Percentiles rank a stretch among this genome's conserved stretches.
Evolutionary conservation across 2,888 invertebrate genomes (phyloP).

Genomic region (Sabatieria punctata): DNA sequence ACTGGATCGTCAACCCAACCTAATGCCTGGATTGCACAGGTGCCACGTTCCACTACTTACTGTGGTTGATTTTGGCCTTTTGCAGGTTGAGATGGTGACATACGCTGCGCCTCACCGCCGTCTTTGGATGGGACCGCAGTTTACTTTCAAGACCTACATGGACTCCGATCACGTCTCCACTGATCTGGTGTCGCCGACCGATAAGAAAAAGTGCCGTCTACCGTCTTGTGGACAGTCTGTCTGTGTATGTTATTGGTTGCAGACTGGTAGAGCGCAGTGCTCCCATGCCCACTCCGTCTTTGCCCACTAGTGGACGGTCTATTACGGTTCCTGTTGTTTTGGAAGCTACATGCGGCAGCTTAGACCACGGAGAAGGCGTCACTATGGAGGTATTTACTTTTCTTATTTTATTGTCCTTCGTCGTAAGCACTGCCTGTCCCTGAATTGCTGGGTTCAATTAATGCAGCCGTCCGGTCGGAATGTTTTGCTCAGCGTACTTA

Average conservation of each 20-base stretch:
- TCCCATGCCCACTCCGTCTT: constrained; percentile 9
- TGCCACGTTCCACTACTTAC: neutral
- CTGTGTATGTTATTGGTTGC: too few relatives aligned
- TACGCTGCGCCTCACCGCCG: constrained; percentile 77
- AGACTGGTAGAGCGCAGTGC: constrained; percentile 1
- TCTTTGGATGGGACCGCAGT: constrained; percentile 99
- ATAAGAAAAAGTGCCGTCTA: neutral
- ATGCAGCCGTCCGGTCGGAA: too few relatives aligned
- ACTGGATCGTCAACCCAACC: neutral
- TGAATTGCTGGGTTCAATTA: too few relatives aligned
- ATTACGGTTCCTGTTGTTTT: constrained; percentile 17
- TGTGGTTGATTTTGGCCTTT: neutral
- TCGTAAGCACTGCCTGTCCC: too few relatives aligned
- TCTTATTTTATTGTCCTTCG: too few relatives aligned
- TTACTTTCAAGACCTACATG: constrained; percentile 69
- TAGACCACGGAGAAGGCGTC: constrained; percentile 9
- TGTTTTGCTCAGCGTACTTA: too few relatives aligned
- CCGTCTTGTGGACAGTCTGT: too few relatives aligned
- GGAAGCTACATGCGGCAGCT: constrained; percentile 13
- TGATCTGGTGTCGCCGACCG: neutral
- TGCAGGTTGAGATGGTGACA: constrained; percentile 84
- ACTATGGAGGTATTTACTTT: constrained; percentile 13
- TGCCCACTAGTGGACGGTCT: constrained; percentile 6
- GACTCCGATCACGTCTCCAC: neutral
- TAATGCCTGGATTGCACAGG: constrained; percentile 6